phyloP scores from a whole-genome alignment of 2,113 vertebrate species.

The Emydocephalus ijimae region DNA sequence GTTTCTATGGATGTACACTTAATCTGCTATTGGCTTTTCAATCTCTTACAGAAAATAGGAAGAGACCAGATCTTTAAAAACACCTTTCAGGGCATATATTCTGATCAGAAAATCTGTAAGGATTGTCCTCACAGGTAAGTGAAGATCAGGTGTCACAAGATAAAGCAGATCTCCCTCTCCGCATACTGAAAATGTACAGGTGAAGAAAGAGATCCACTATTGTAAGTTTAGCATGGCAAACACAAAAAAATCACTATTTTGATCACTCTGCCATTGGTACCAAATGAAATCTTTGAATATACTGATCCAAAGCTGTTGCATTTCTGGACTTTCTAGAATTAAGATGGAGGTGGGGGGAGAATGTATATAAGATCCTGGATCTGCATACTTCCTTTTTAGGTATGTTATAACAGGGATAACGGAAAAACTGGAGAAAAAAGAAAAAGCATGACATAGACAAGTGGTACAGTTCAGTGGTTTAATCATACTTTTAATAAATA shows the following conservation, averaged over 20 bases:
- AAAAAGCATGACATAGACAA: background rate
- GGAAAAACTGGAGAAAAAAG: background rate
- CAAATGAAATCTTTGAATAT: background rate
- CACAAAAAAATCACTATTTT: background rate
- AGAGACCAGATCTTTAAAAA: conserved; percentile 99
- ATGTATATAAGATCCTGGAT: background rate
- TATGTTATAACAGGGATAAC: background rate
- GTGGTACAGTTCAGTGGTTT: background rate
- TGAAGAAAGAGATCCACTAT: background rate
- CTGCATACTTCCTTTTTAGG: background rate
- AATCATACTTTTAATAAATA: background rate
- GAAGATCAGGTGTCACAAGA: background rate
- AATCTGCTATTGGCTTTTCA: conserved; percentile 46
- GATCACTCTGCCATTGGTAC: background rate
- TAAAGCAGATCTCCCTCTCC: background rate
- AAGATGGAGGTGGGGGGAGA: background rate
- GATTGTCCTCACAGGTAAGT: conserved; percentile 95
- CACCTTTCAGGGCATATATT: conserved; percentile 98
- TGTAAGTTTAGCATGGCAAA: too few species aligned
- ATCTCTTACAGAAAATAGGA: conserved; percentile 88
- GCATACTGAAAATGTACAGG: too few species aligned
- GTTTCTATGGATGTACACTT: background rate
- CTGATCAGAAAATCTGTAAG: conserved; percentile 99
- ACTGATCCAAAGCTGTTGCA: background rate
- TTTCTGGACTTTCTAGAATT: background rate